phyloP scores from a whole-genome alignment of 1,140 invertebrate genomes.

The Sarcophaga bullata region DNA sequence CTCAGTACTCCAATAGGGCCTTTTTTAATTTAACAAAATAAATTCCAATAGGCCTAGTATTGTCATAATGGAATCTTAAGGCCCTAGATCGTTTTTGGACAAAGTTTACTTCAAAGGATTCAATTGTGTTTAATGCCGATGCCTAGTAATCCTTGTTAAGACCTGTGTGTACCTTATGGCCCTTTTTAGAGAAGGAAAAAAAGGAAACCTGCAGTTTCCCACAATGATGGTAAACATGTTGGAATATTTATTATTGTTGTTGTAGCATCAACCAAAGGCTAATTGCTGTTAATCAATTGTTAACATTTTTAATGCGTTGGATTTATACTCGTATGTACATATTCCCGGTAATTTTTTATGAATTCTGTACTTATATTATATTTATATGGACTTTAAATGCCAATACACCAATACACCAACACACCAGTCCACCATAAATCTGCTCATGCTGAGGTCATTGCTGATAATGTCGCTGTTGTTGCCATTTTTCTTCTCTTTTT shows the following conservation, averaged over 20 bases:
- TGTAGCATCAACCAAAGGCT: slow-evolving; percentile 32
- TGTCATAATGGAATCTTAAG: too few relatives aligned
- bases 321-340: too few relatives aligned
- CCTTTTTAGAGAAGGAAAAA: neutral
- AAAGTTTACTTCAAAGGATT: neutral
- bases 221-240: neutral
- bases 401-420: neutral
- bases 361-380: neutral
- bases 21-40: too few relatives aligned
- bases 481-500: neutral
- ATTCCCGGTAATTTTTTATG: neutral
- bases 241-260: slow-evolving; percentile 15
- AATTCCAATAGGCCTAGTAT: too few relatives aligned
- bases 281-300: slow-evolving; percentile 39
- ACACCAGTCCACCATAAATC: neutral
- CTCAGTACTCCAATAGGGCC: too few relatives aligned
- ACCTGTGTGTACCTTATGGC: neutral
- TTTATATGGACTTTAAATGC: neutral
- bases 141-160: neutral
- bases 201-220: neutral
- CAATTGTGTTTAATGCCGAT: neutral
- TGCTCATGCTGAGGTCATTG: neutral
- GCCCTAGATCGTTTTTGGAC: too few relatives aligned
- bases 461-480: too few relatives aligned
- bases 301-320: slow-evolving; percentile 32